Base-by-base conservation (phyloP, 2,888 invertebrate genomes). In the Heliconius sara region DNA sequence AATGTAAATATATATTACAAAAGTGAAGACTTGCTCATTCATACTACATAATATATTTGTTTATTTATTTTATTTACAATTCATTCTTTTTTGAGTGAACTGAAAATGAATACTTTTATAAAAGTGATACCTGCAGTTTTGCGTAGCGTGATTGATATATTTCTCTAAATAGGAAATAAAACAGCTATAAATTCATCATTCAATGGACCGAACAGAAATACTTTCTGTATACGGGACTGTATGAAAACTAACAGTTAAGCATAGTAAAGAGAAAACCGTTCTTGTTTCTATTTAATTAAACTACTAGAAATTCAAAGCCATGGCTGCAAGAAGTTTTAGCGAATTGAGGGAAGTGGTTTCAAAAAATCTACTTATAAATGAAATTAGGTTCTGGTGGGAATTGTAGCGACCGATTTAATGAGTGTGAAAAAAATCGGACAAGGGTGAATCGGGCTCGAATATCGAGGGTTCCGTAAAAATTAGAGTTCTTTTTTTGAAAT, bases 281-380 rank as follows among this genome's bases (percentile, higher is more conserved):
- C 85, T 90, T 94, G 94, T 93, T 93, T 93, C 91, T 90, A 90
- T 94, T 94, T 94, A 93, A 94, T 94, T 94, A 93, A 93, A 92
- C 90, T 89, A 88, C 90, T 89, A 88, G 87, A 90, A 92, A 91
- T 91, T 90, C 90, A 89, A 87, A 91, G 89, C 90, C 91, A 90
- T 88, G 88, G 87, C 84, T 86, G 76, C 63, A 70, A 83, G 84
- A 85, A 87, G 85, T 86, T 86, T 86, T 87, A 87, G 84, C 84
- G 85, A 83, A 84, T 83, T 84, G 84, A 82, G 73, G 71, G 67
- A 73, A 52, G 76, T 76, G 68, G 72, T 78, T 72, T 72, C 60
- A 78, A 80, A 84, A 80, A 67, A 47, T 87, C 87, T 65, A 65
- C 65, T 65, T 71, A 88, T 87, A 89, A 92, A 92, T 92, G 89